Percentiles rank a stretch among this genome's conserved stretches.
These are phyloP conservation scores for Temnothorax rugatulus DNA, from an alignment of 2,888 invertebrate genomes.

Conservation along the genomic window DNA sequence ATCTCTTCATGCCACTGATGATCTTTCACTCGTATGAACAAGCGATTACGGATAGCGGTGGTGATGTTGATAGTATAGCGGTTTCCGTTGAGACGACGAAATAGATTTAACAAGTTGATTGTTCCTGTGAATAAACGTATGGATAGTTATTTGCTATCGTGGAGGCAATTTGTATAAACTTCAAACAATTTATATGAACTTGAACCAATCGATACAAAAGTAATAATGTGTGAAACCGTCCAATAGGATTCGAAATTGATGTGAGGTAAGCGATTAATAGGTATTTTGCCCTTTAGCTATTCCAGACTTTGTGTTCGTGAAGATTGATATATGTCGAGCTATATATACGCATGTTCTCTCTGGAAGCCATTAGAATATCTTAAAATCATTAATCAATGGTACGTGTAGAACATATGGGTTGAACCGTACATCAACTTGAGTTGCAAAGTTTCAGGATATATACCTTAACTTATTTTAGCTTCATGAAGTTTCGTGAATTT, in stretches of 20 bases:
- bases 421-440: constrained; percentile 8
- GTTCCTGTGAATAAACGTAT: constrained; percentile 26
- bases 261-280: constrained; percentile 11
- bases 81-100: constrained; percentile 28
- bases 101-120: constrained; percentile 51
- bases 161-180: constrained; percentile 46
- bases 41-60: constrained; percentile 8
- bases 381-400: constrained; percentile 22
- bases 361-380: constrained; percentile 6
- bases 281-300: constrained; percentile 21
- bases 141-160: constrained; percentile 29
- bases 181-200: constrained; percentile 35
- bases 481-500: background rate
- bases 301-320: background rate
- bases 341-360: constrained; percentile 1
- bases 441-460: constrained; percentile 9
- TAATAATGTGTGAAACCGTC: constrained; percentile 40
- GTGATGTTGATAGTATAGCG: background rate
- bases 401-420: background rate
- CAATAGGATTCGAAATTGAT: constrained; percentile 24
- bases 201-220: constrained; percentile 31
- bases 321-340: background rate
- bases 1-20: background rate
- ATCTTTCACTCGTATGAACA: constrained; percentile 24
- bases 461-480: constrained; percentile 24